Evolutionary conservation across 2,797 vertebrate genomes (phyloP).

Genomic region (Epinephelus malabaricus): DNA sequence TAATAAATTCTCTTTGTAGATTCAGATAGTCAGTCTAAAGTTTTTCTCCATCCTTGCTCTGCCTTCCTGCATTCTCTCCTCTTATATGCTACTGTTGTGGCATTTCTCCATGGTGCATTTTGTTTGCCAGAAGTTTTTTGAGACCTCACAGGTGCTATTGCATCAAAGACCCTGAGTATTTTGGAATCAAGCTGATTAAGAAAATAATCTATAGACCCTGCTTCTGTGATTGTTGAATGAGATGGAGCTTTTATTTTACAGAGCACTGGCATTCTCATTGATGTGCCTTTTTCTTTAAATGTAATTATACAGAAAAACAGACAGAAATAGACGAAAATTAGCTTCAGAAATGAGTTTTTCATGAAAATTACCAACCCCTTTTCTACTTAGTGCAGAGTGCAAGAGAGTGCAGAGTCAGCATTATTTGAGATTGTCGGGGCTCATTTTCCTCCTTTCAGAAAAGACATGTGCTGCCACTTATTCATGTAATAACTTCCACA

Average conservation of each 20-base stretch:
- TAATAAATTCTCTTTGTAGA: no score
- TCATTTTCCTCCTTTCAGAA: conserved; percentile 39
- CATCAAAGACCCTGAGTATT: no score
- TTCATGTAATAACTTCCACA: conserved; percentile 29
- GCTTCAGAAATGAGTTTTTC: neutral
- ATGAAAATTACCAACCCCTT: neutral
- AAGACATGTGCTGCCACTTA: conserved; percentile 34
- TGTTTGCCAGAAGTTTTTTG: no score
- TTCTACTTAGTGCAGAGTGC: neutral
- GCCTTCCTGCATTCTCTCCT: no score
- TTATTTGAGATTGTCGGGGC: conserved; percentile 20
- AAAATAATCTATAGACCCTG: neutral
- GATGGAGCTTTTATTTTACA: no score
- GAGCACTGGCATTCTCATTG: no score
- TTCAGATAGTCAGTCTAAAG: no score
- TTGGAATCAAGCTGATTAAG: no score
- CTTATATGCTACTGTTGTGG: no score
- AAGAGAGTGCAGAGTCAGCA: conserved; percentile 25
- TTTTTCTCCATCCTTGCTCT: no score
- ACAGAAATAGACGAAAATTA: conserved; percentile 2
- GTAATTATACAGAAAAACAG: neutral
- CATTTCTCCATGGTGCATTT: no score
- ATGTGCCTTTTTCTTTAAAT: neutral
- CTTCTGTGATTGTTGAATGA: neutral
- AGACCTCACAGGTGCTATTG: no score